Conservation (phyloP, 2,888 invertebrate species). For the Apoderus coryli region DNA sequence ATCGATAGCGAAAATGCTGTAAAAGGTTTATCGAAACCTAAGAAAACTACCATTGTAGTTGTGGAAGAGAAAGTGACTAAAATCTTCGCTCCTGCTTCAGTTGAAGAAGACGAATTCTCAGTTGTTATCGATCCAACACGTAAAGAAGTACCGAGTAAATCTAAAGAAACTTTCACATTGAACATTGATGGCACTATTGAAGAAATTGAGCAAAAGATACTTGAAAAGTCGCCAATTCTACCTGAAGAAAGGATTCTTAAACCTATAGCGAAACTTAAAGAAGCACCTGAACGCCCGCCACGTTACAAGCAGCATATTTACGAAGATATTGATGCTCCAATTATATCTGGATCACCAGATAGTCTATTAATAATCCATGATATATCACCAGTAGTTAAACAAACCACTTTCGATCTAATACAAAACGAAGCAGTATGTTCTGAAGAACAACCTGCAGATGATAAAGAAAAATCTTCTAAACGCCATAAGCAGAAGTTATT, state of each 20-base stretch:
- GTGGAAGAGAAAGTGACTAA: constrained; percentile 26
- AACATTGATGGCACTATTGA: constrained; percentile 23
- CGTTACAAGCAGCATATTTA: constrained; percentile 22
- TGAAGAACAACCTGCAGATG: constrained; percentile 18
- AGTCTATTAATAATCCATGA: constrained; percentile 13
- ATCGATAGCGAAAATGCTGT: constrained; percentile 14
- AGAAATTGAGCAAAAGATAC: constrained; percentile 23
- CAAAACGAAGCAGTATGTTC: constrained; percentile 26
- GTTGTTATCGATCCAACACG: constrained; percentile 25
- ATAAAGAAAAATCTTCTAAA: constrained; percentile 21
- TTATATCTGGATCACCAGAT: constrained; percentile 15
- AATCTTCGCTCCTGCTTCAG: constrained; percentile 25
- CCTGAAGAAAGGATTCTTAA: constrained; percentile 22
- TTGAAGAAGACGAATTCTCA: constrained; percentile 27
- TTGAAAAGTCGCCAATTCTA: constrained; percentile 22
- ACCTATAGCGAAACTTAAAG: constrained; percentile 17
- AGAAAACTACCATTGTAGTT: constrained; percentile 20
- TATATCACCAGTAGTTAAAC: constrained; percentile 17
- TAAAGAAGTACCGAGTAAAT: constrained; percentile 23
- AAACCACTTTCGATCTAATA: constrained; percentile 24
- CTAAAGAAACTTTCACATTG: constrained; percentile 24
- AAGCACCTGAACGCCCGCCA: constrained; percentile 19
- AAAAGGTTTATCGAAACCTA: constrained; percentile 15
- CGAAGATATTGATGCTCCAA: constrained; percentile 23
- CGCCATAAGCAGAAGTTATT: constrained; percentile 26